Evolutionary conservation across 23 tunicate genomes (phyloP), one percentile per base, ranked within the genome.

Genomic region (Styela clava): DNA sequence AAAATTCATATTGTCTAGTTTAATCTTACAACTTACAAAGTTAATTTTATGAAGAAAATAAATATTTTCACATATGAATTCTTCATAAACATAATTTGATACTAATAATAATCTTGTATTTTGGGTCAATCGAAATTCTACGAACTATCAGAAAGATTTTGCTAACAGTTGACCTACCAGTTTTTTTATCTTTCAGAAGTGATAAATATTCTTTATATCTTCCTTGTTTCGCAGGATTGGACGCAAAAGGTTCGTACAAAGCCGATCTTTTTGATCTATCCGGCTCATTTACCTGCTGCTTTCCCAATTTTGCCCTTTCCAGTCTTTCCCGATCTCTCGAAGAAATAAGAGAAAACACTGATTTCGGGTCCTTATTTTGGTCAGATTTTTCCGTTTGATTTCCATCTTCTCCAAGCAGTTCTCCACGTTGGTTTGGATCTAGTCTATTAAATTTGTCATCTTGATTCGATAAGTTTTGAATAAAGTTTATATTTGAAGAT

Each of bases 271-370:
- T 83, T 24, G 63, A 24, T 29, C 12, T 35, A 32, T 84, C 61
- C 44, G 79, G 51, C 16, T 34, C 80, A 32, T 61, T 28, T 21
- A 32, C 69, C 31, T 20, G 65, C 0, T 68, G 44, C 19, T 72
- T 63, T 86, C 80, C 74, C 87, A 24, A 26, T 78, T 51, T 74
- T 68, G 74, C 27, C 86, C 56, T 72, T 73, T 91, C 80, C 68
- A 92, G 24, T 30, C 83, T 34, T 74, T 68, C 68, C 21, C 88
- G 73, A 62, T 92, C 97, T 24, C 79, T 86, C 18, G 34, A 68
- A 24, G 91, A 86, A 16, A 92, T 74, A 16, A 83, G 69, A 73
- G 84, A 85, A 68, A 92, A 92, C 73, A 92, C 92, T 0, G 97
- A 92, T 62, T 91, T 79, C 12, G 35, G 26, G 24, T 72, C 79